A percentile compares a stretch with the other conserved stretches of the same genome.
Conservation (phyloP, 2,888 invertebrate species). For the Reticulitermes lucifugus region DNA sequence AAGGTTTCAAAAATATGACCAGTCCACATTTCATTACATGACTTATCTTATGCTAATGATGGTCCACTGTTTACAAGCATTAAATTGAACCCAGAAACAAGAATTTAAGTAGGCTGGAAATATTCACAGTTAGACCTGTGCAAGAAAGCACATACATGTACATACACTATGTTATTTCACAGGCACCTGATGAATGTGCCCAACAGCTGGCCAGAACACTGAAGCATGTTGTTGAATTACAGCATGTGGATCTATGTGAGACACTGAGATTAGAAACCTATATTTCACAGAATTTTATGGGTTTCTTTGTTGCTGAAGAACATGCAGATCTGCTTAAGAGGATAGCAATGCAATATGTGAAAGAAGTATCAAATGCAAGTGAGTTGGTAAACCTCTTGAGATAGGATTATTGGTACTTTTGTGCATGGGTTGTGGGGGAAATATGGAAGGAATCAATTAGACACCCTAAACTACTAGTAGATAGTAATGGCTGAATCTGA, state of each 20-base stretch:
- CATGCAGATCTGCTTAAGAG: conserved; percentile 84
- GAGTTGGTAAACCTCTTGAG: conserved; percentile 61
- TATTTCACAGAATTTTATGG: conserved; percentile 91
- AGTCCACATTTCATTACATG: too few relatives aligned
- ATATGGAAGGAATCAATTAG: too few relatives aligned
- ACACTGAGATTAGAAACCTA: conserved; percentile 77
- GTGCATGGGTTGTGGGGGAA: neutral
- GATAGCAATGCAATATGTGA: conserved; percentile 83
- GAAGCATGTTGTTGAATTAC: conserved; percentile 76
- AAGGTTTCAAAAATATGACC: too few relatives aligned
- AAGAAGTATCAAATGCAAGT: conserved; percentile 82
- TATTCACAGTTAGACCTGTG: too few relatives aligned
- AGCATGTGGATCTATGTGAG: conserved; percentile 63
- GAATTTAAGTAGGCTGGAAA: too few relatives aligned
- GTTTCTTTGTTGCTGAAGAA: conserved; percentile 86
- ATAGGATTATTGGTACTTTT: neutral
- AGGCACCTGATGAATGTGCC: conserved; percentile 83
- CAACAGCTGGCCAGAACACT: conserved; percentile 77
- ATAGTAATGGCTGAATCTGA: too few relatives aligned
- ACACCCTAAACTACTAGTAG: too few relatives aligned
- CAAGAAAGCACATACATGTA: neutral
- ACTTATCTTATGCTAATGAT: too few relatives aligned
- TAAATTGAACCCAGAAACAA: too few relatives aligned
- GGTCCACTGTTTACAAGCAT: too few relatives aligned
- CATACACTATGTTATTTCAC: conserved; percentile 7